Base-by-base conservation (phyloP, 2,797 vertebrate genomes). In the Leptoclinus maculatus region DNA sequence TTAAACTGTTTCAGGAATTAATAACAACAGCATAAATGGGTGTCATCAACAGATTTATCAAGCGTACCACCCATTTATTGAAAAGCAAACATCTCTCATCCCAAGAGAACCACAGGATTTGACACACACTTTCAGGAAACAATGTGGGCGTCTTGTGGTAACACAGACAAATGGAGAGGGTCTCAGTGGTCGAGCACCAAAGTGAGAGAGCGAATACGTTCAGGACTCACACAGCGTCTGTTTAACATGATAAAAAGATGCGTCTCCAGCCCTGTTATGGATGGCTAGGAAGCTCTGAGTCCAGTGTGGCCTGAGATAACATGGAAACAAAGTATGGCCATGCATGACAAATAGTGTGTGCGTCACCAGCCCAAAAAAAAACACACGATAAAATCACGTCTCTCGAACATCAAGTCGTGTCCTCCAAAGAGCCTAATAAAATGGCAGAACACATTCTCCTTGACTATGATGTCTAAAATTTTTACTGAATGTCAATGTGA, bases 251-350 rank as follows among this genome's bases (percentile, higher is more conserved):
- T 89, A 83, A 90, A 88, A 74, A 83, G 70, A 84, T 69, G 67
- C 7, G 70, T 83, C 73, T 82, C 47, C 56, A 71, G 82, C 10
- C 54, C 34, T 66, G 66, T 83, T 87, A 82, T 82, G 74, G 85
- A 86, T 80, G 84, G 75, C 77, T 65, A 70, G 68, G 63, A 86
- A 60, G 53, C 86, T 69, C 67, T 67, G 66, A 68, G 71, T 65
- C 74, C 39, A 57, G 68, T 83, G 83, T 76, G 79, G 75, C 60
- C 82, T 64, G 71, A 84, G 90, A 92, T 92, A 91, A 91, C 88
- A 66, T 17, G 49, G 53, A 27, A 78, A 66, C 66, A 43, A 74
- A 68, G 79, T 78, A 82, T 78, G 71, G 76, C 62, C 65, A 65
- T 63, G 90, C 85, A 88, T 91, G 82, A 75, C 76, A 79, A 89